Evolutionary conservation across 2,113 vertebrate species (phyloP), one percentile per base, ranked within the genome.

Genomic region (Trichechus manatus): DNA sequence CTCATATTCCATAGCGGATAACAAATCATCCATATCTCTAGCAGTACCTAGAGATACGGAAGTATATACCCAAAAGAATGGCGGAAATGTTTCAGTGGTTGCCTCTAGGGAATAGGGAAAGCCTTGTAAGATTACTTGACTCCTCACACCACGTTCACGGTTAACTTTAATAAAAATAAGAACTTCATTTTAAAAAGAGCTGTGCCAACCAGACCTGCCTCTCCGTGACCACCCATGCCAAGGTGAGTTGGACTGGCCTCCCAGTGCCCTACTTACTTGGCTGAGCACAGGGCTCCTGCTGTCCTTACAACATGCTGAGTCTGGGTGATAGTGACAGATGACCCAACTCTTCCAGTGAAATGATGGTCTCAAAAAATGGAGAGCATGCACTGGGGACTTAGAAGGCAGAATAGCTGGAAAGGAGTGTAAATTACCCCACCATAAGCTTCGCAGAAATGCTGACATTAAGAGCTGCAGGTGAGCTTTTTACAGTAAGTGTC

Each of bases 221-320:
- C 19, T 89, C 70, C 25, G 1, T n/a, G 77, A 87, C 9, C 66
- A 82, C 31, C 19, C 11, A 8, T 1, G 29, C 1, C 29, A 72
- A 29, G 63, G 1, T 96, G 84, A 94, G 59, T 78, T 68, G 6
- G 4, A 17, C 7, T 36, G 53, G 22, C 33, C 42, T 47, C 64
- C 39, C 59, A 74, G 0, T 25, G 59, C 63, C 25, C 13, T 36
- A 47, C 1, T 14, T 74, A 27, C 91, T 20, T 0, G 0, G 15
- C 6, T 29, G 42, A 33, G 42, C 20, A 2, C 14, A 59, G 31
- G 2, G n/a, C 7, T 33, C 53, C 56, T 33, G 29, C 29, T 6
- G 42, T 94, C 61, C 56, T 85, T 36, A 72, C 82, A 91, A 82
- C 59, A 59, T 88, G 84, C 95, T 90, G 80, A 85, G 27, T 82